These are phyloP conservation scores for Eudyptes chrysolophus DNA, from an alignment of 2,113 vertebrate species.

Conservation along the genomic window DNA sequence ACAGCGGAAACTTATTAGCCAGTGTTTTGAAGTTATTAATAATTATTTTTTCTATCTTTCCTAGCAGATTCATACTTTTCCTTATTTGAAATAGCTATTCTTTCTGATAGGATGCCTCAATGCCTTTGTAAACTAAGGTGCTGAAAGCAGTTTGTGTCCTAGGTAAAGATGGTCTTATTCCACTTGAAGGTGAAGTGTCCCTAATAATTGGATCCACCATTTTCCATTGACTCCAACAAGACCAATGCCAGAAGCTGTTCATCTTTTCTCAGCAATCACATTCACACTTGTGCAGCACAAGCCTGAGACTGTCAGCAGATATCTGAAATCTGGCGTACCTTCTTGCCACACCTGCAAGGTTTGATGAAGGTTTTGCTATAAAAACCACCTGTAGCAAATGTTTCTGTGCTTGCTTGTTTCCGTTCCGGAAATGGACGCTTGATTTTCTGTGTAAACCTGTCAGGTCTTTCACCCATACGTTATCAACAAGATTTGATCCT, in stretches of 20 bases:
- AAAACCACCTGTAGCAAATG: not conserved
- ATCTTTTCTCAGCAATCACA: not conserved
- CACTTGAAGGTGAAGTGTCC: too few species aligned
- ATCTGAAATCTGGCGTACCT: not conserved
- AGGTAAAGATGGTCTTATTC: not conserved
- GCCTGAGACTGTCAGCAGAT: not conserved
- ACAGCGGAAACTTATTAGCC: not conserved
- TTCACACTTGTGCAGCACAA: not conserved
- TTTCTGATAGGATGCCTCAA: not conserved
- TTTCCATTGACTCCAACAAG: not conserved
- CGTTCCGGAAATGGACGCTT: fast-evolving
- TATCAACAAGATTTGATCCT: not conserved
- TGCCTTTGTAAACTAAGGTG: not conserved
- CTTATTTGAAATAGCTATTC: not conserved
- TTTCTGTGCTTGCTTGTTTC: not conserved
- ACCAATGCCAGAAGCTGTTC: not conserved
- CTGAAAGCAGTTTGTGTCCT: not conserved
- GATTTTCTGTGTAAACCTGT: not conserved
- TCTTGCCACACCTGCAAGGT: not conserved
- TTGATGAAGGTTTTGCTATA: not conserved
- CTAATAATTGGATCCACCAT: not conserved
- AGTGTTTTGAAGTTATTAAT: not conserved
- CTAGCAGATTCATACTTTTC: not conserved
- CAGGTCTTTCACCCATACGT: not conserved
- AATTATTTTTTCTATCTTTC: not conserved